Evolutionary conservation across 2,113 vertebrate genomes (phyloP), one percentile per base, ranked within the genome.

Genomic region (Cariama cristata): DNA sequence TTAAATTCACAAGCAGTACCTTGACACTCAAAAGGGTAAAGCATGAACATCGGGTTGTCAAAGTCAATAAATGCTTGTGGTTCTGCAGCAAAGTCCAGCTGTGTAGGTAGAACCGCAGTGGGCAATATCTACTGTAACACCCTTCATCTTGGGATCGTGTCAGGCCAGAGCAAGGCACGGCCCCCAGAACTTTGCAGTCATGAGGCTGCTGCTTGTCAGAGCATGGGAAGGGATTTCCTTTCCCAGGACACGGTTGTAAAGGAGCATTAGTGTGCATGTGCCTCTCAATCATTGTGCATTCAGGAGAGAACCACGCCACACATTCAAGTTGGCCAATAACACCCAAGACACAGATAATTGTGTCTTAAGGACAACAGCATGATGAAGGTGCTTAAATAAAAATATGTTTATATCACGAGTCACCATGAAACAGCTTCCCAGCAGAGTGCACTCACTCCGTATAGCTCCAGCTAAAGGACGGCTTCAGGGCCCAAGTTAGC

Each of bases 11-110:
- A 86, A 58, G 47, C 77, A 92, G 53, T 55, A 68, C 20, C 55
- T 96, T 72, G 45, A 49, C 63, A 52, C 21, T 74, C 79, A 77
- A 88, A 88, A 63, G 50, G 55, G n/a, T 71, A 92, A 95, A 95
- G 33, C n/a, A 35, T 23, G 26, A 86, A 62, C 38, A 91, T 20
- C 8, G 1, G 11, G 38, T 79, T 94, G 69, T 87, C 68, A 92
- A 96, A 96, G 79, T 84, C 84, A 90, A 72, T 93, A 95, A 97
- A 59, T 75, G 79, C 73, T 96, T 96, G 76, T 17, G 8, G 55
- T 74, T 95, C 86, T 67, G 79, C 59, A 92, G 67, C 79, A 71
- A 56, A 90, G 62, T 79, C 76, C 76, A 93, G 24, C 11, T 4
- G 0, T 63, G 42, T 44, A 86, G 75, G 60, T 45, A 95, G 66